Evolutionary conservation across 2,113 vertebrate species (phyloP).

Genomic region (Cheirogaleus medius): DNA sequence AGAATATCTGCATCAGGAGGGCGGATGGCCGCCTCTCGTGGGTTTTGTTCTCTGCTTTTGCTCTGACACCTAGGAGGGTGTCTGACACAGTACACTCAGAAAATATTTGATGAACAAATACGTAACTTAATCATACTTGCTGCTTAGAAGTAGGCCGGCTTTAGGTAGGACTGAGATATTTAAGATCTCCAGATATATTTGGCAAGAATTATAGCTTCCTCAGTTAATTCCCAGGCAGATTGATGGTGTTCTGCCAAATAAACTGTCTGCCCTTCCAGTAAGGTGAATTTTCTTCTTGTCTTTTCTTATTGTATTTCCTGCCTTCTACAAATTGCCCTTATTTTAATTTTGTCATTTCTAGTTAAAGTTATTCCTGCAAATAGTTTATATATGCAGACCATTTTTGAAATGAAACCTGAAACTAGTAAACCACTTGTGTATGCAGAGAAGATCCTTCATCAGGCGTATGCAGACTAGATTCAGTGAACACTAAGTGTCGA

Average conservation of each 20-base stretch:
- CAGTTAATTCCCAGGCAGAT: background rate
- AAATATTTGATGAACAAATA: background rate
- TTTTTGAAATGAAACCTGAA: constrained; percentile 13
- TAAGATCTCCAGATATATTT: background rate
- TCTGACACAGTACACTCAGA: background rate
- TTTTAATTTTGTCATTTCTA: constrained; percentile 19
- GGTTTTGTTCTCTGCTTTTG: background rate
- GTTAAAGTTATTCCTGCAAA: background rate
- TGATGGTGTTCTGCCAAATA: background rate
- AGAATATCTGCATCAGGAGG: background rate
- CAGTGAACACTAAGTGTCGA: background rate
- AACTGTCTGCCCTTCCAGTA: background rate
- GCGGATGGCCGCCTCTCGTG: background rate
- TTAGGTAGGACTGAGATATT: background rate
- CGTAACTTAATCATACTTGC: background rate
- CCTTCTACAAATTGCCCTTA: background rate
- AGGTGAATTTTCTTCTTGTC: constrained; percentile 16
- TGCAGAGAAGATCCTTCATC: background rate
- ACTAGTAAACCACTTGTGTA: background rate
- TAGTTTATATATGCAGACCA: background rate
- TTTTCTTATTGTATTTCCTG: constrained; percentile 26
- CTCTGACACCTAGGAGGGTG: background rate
- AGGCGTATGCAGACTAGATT: background rate
- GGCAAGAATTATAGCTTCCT: background rate
- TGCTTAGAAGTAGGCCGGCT: background rate